Evolutionary conservation across 2,797 vertebrate genomes (phyloP).

Genomic region (Peromyscus eremicus): DNA sequence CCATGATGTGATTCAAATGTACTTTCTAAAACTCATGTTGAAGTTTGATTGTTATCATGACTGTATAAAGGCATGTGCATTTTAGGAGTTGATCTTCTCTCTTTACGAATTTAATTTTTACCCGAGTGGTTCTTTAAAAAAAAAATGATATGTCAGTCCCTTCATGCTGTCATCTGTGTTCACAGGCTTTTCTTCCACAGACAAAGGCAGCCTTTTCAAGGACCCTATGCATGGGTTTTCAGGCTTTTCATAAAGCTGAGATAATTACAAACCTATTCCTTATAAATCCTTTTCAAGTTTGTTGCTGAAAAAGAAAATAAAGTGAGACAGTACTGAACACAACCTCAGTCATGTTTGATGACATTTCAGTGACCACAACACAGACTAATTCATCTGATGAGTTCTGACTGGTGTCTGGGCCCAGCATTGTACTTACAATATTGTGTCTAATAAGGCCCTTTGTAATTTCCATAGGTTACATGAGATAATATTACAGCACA

Average conservation of each 20-base stretch:
- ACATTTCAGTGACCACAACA: too few relatives aligned
- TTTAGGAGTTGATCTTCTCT: not conserved
- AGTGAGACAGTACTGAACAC: not conserved
- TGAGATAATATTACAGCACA: too few relatives aligned
- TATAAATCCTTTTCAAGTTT: not conserved
- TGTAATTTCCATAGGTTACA: not conserved
- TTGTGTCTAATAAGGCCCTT: not conserved
- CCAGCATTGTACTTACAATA: not conserved
- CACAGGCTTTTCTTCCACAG: not conserved
- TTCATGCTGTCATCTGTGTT: not conserved
- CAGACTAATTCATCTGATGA: not conserved
- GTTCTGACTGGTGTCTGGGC: not conserved
- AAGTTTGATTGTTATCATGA: not conserved
- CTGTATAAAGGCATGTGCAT: not conserved
- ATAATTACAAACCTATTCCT: not conserved
- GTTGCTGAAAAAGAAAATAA: not conserved
- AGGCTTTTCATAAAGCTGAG: not conserved
- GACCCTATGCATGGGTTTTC: accelerated
- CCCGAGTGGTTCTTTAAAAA: not conserved
- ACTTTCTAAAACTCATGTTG: not conserved
- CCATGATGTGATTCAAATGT: not conserved
- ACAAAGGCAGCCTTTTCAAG: not conserved
- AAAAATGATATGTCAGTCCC: not conserved
- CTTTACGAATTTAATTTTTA: not conserved
- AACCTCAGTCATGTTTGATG: not conserved